A percentile compares a stretch with the other conserved stretches of the same genome.
These are phyloP conservation scores for Cyclophora punctaria DNA, from an alignment of 2,888 invertebrate species.

Conservation along the genomic window DNA sequence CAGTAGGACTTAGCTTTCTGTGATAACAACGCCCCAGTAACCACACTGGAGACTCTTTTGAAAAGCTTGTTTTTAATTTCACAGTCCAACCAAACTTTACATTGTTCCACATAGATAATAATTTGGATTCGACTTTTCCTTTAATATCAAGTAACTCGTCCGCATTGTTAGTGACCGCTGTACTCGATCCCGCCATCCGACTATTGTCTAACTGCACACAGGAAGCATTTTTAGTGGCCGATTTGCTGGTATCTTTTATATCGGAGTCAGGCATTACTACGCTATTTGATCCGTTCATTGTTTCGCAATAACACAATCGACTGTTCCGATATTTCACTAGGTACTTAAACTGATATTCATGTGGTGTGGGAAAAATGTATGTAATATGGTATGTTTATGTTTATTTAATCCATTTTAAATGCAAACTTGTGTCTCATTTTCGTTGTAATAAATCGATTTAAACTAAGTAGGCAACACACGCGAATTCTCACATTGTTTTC, in stretches of 20 bases:
- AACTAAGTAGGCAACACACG: too few species aligned
- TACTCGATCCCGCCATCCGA: slow-evolving; percentile 40
- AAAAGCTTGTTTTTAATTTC: slow-evolving; percentile 84
- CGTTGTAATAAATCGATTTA: too few species aligned
- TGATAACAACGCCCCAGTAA: slow-evolving; percentile 89
- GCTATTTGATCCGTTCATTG: slow-evolving; percentile 53
- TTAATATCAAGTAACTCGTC: slow-evolving; percentile 76
- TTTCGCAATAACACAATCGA: slow-evolving; percentile 16
- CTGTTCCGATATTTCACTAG: too few species aligned
- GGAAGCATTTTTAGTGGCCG: slow-evolving; percentile 32
- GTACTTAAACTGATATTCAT: too few species aligned
- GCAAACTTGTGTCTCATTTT: too few species aligned
- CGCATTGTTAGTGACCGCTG: slow-evolving; percentile 38
- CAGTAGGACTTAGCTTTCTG: slow-evolving; percentile 78
- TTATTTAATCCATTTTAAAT: too few species aligned
- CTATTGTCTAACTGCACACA: slow-evolving; percentile 32
- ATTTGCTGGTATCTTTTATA: slow-evolving; percentile 34
- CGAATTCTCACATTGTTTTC: too few species aligned
- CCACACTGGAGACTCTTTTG: slow-evolving; percentile 92
- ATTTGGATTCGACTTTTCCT: slow-evolving; percentile 86
- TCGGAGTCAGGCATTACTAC: slow-evolving; percentile 39
- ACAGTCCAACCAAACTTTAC: slow-evolving; percentile 91
- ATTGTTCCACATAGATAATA: slow-evolving; percentile 94
- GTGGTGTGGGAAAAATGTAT: too few species aligned
- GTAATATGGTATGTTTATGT: too few species aligned